A percentile compares a stretch with the other conserved stretches of the same genome.
These are phyloP conservation scores for Pangasius sanitwongsei DNA, from an alignment of 2,797 vertebrate genomes.

Conservation along the genomic window DNA sequence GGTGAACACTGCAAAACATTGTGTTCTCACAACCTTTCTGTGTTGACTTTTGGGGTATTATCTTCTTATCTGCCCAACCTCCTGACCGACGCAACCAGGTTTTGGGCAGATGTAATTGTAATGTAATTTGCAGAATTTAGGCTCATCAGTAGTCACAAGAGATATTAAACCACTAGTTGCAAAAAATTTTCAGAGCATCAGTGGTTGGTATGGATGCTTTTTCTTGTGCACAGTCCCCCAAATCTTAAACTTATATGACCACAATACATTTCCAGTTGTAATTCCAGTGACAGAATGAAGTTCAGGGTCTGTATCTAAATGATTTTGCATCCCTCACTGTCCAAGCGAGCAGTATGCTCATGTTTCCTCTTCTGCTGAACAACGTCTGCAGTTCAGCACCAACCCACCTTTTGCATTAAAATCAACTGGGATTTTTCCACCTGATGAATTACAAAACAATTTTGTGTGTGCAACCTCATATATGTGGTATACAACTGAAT, in stretches of 20 bases:
- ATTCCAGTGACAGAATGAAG: not conserved
- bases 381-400: not conserved
- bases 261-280: not conserved
- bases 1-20: too few relatives aligned
- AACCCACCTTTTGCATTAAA: not conserved
- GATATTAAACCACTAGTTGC: not conserved
- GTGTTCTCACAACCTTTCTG: too few relatives aligned
- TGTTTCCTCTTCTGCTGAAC: not conserved
- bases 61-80: too few relatives aligned
- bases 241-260: not conserved
- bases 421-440: not conserved
- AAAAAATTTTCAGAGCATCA: not conserved
- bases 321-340: not conserved
- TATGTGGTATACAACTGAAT: not conserved
- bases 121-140: too few relatives aligned
- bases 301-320: not conserved
- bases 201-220: too few relatives aligned
- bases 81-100: too few relatives aligned
- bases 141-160: too few relatives aligned
- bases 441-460: not conserved
- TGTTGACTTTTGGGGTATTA: too few relatives aligned
- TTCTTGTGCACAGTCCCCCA: too few relatives aligned
- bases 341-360: not conserved
- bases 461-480: not conserved
- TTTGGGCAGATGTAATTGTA: too few relatives aligned